Base-by-base conservation (phyloP, 64 coral and sea anemone genomes). In the Hydrozoanthus tunicans region DNA sequence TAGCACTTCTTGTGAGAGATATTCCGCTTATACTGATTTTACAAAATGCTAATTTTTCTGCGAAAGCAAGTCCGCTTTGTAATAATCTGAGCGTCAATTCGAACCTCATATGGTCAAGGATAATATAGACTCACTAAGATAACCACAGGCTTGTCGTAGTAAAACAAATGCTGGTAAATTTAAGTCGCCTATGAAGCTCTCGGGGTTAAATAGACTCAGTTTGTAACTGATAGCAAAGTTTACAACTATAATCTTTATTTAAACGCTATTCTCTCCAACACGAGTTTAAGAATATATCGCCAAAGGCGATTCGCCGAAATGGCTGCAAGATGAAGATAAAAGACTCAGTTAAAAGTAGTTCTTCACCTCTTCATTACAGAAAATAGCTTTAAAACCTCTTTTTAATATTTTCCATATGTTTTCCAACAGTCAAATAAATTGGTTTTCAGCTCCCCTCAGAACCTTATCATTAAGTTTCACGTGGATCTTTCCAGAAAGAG, bases 401-500 rank as follows among this genome's bases (percentile, higher is more conserved):
- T 10, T 55, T 5, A 32, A 60, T 81, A 11, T 5, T 9, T 79
- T 54, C 77, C 52, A 20, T 10, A 4, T 81, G 24, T 17, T 4
- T 9, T 9, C 9, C 9, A 12, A 79, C 56, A 7, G 9, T 80
- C 9, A 9, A 57, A 80, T 80, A 53, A 61, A 80, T 57, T 3
- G 56, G 32, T 59, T 81, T 25, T 58, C 55, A 58, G 78, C 57
- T 79, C 58, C 4, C 43, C 9, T 57, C 56, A 20, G 17, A 59
- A 56, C 24, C 53, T 81, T 81, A 62, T 81, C 79, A 9, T 12
- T 25, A 81, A 60, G 25, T 81, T 62, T 24, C 79, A 81, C 79
- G 79, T 51, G 79, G 79, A 81, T 58, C 43, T n/a, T 81, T 81
- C 79, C 61, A 56, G 79, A 81, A 81, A 61, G 3, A 25, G 20